These are phyloP conservation scores for Epinotia brunnichana DNA, from an alignment of 2,888 invertebrate genomes.

Conservation along the genomic window DNA sequence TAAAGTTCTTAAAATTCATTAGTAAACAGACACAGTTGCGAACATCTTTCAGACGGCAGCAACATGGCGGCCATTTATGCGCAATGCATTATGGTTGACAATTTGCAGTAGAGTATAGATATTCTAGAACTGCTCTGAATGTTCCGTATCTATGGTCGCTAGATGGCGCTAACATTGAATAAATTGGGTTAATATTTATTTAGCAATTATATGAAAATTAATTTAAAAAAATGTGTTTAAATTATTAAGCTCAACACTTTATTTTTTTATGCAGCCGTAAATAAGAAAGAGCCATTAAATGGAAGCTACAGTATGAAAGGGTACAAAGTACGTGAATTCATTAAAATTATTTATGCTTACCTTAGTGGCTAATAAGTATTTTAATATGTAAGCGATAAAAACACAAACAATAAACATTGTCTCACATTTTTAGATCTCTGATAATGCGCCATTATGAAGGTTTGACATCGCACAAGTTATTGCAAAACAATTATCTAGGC, in stretches of 20 bases:
- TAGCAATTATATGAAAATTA: conserved; percentile 3
- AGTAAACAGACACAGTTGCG: conserved; percentile 84
- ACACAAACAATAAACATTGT: conserved; percentile 22
- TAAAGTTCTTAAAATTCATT: conserved; percentile 81
- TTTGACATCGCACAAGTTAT: conserved; percentile 14
- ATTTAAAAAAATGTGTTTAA: neutral
- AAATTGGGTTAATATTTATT: conserved; percentile 29
- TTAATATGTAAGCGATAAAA: conserved; percentile 19
- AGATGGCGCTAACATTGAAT: conserved; percentile 58
- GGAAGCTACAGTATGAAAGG: conserved; percentile 2
- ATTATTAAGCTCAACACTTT: neutral
- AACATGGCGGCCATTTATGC: conserved; percentile 85
- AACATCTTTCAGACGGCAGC: conserved; percentile 84
- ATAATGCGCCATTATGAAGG: conserved; percentile 26
- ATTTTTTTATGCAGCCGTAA: neutral
- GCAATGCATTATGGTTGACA: conserved; percentile 85
- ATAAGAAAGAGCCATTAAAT: neutral
- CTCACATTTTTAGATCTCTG: conserved; percentile 38
- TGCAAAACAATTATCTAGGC: conserved; percentile 24
- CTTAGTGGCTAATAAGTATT: conserved; percentile 21
- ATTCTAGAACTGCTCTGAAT: conserved; percentile 61
- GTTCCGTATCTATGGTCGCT: conserved; percentile 54
- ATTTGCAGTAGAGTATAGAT: conserved; percentile 80
- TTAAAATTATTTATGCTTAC: conserved; percentile 29
- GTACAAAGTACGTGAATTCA: conserved; percentile 17